Percentiles rank a stretch among this genome's conserved stretches.
Conservation (phyloP, 2,797 vertebrate genomes). For the Acanthurus lineatus region DNA sequence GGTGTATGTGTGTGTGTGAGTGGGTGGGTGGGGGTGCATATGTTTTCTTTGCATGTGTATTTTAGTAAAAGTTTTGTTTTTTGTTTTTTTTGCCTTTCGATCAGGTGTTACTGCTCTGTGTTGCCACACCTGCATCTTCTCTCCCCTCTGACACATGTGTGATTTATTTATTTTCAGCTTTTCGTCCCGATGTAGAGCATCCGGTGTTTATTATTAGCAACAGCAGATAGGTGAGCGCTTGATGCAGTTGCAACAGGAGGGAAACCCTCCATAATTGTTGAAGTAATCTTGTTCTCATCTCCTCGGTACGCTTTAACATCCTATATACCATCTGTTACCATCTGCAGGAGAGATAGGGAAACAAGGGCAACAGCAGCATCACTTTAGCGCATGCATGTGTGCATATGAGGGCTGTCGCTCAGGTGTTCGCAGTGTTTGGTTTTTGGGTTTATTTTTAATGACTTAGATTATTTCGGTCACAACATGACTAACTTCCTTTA, state of each 20-base stretch:
- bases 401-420: constrained; percentile 20
- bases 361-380: constrained; percentile 63
- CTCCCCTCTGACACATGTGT: constrained; percentile 20
- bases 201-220: constrained; percentile 59
- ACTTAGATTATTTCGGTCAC: constrained; percentile 39
- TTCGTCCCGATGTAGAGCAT: constrained; percentile 8
- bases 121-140: constrained; percentile 37
- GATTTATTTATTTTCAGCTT: constrained; percentile 26
- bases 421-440: constrained; percentile 48
- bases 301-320: constrained; percentile 43
- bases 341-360: constrained; percentile 61
- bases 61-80: neutral
- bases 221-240: constrained; percentile 67
- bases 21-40: neutral
- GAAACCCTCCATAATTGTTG: constrained; percentile 51
- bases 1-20: no score
- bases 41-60: constrained; percentile 23
- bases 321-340: constrained; percentile 66
- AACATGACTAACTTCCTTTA: constrained; percentile 17
- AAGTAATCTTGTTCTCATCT: constrained; percentile 74
- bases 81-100: neutral
- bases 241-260: constrained; percentile 55
- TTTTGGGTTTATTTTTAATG: constrained; percentile 44
- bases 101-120: constrained; percentile 44
- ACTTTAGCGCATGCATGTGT: constrained; percentile 4